Conservation (phyloP, 2,797 vertebrate species). For the Telmatherina bonti region DNA sequence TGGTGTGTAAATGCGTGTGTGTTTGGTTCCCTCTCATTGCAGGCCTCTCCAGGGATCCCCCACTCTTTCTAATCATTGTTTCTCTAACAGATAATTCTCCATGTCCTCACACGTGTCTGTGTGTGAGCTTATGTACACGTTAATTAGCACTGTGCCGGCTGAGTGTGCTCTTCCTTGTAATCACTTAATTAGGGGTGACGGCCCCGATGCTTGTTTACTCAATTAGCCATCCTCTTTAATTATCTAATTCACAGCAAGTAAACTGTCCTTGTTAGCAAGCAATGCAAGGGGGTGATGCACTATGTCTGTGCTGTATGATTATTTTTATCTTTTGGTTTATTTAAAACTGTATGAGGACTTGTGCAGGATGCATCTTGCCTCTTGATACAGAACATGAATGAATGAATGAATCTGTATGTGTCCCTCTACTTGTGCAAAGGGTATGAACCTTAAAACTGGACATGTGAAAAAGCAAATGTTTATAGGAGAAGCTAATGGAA, state of each 20-base stretch:
- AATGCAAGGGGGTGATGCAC: slow-evolving; percentile 42
- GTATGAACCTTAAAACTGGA: too few species aligned
- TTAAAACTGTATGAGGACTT: too few species aligned
- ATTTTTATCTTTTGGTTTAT: slow-evolving; percentile 7
- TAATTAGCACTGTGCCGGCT: slow-evolving; percentile 91
- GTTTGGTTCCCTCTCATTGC: slow-evolving; percentile 47
- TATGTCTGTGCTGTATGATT: not conserved
- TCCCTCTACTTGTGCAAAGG: not conserved
- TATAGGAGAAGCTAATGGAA: not conserved
- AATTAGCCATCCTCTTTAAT: slow-evolving; percentile 99
- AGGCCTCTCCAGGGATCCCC: slow-evolving; percentile 77
- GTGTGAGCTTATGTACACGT: slow-evolving; percentile 72
- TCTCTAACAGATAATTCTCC: slow-evolving; percentile 91
- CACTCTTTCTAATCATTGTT: slow-evolving; percentile 87
- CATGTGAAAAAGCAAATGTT: not conserved
- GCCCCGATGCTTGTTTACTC: slow-evolving; percentile 95
- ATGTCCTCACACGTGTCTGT: slow-evolving; percentile 73
- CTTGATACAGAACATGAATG: too few species aligned
- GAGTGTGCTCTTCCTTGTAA: slow-evolving; percentile 88
- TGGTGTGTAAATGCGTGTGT: slow-evolving; percentile 43
- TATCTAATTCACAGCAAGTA: slow-evolving; percentile 89
- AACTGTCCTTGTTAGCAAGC: slow-evolving; percentile 80
- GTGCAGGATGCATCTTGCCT: too few species aligned
- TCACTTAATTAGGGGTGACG: slow-evolving; percentile 98
- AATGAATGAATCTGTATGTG: too few species aligned